phyloP scores from a whole-genome alignment of 64 coral and sea anemone genomes.

The Dendrophyllia cribrosa region DNA sequence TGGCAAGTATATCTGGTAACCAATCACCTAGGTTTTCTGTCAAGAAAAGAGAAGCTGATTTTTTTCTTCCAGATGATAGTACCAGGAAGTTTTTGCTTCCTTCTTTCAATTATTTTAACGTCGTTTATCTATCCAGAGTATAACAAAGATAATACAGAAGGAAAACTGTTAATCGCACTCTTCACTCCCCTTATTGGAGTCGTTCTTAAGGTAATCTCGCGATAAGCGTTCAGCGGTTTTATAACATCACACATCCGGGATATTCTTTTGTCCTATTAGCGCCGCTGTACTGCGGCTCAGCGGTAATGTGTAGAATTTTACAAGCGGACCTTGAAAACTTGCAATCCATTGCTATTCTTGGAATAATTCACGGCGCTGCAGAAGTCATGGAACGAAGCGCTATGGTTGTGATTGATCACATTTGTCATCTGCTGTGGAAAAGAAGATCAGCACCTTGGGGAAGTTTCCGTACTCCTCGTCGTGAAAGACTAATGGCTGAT shows the following conservation, averaged over 20 bases:
- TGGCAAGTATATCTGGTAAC: constrained; percentile 1
- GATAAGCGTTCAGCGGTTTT: not conserved
- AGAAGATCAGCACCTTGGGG: not conserved
- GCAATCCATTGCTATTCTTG: constrained; percentile 1
- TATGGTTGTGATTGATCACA: not conserved
- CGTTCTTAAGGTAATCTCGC: not conserved
- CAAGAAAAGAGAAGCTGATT: not conserved
- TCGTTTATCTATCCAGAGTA: not conserved
- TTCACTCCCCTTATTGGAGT: constrained; percentile 4
- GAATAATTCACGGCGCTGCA: constrained; percentile 16
- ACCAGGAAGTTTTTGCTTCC: not conserved
- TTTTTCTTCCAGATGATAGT: not conserved
- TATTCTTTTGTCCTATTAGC: not conserved
- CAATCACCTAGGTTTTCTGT: not conserved
- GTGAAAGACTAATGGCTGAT: constrained; percentile 29
- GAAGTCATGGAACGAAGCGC: not conserved
- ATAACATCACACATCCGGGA: constrained; percentile 11
- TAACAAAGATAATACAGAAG: not conserved
- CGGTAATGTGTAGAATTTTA: not conserved
- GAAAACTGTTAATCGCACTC: constrained; percentile 8
- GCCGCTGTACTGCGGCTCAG: not conserved
- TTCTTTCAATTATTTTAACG: not conserved
- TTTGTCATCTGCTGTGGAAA: not conserved
- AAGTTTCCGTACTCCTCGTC: not conserved
- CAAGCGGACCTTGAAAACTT: constrained; percentile 11